Base-by-base conservation (phyloP, 2,888 invertebrate genomes). In the Oxytorus armatus region DNA sequence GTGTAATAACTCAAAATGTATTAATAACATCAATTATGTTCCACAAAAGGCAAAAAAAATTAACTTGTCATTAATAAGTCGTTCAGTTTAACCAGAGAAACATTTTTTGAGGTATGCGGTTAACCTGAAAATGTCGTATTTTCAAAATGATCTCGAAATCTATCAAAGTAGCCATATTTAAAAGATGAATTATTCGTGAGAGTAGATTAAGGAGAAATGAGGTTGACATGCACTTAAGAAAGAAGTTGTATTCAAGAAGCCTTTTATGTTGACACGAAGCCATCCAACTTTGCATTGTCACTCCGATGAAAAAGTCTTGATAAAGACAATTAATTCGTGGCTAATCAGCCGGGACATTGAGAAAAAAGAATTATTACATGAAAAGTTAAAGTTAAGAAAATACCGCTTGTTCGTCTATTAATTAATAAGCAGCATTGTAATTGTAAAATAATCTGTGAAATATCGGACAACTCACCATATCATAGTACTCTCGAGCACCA, bases 401-500 rank as follows among this genome's bases (percentile, higher is more conserved):
- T 25, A 7, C 7, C 10, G 33, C 42, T 49, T 21, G n/a, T 51
- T 57, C 8, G 4, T 25, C 7, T 5, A 33, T 47, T 16, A 10
- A 33, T 29, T 36, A 8, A 39, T 33, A 8, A 1, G 36, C 10
- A 39, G 3, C 8, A 21, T 61, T 42, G 10, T n/a, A 36, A 44
- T 39, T 10, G 14, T n/a, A 7, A 23, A 66, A 75, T 49, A 47
- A 49, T 33, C 23, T 23, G 59, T 70, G 75, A 83, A 79, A 77
- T 73, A 53, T 79, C 51, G 59, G 55, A 77, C 33, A 83, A 87
- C 93, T 94, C 93, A 97, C 96, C 98, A 98, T 92, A 98, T 97
- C 96, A 98, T 97, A 92, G 98, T 98, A 96, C 98, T 98, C 95
- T 98, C 98, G 87, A 98, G 94, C 92, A 98, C 98, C 98, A 98